Evolutionary conservation across 1,140 invertebrate genomes (phyloP).

Genomic region (Zaprionus kolodkinae): DNA sequence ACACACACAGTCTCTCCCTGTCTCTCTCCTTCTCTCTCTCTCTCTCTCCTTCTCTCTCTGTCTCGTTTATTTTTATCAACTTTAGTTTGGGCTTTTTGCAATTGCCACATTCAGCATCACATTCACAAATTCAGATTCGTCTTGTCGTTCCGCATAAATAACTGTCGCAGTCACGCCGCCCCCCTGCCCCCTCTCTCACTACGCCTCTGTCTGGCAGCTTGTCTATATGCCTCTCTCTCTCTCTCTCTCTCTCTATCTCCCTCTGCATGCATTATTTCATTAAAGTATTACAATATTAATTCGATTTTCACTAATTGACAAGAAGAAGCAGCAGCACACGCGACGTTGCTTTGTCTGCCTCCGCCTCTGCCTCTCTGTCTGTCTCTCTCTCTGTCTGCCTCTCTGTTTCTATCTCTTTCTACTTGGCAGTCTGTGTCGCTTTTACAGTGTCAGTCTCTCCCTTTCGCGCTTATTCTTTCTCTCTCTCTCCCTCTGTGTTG

Average conservation of each 20-base stretch:
- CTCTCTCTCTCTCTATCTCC: slow-evolving; percentile 6
- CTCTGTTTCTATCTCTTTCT: neutral
- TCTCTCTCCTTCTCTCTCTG: slow-evolving; percentile 9
- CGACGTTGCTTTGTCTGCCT: slow-evolving; percentile 14
- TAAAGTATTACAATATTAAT: slow-evolving; percentile 82
- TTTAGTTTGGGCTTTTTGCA: slow-evolving; percentile 64
- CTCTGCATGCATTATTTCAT: slow-evolving; percentile 77
- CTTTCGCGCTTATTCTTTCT: neutral
- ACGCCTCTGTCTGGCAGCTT: slow-evolving; percentile 7
- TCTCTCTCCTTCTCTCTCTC: neutral
- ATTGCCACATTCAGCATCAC: slow-evolving; percentile 18
- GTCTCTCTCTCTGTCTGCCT: neutral
- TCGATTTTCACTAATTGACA: slow-evolving; percentile 79
- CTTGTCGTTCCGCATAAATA: slow-evolving; percentile 78
- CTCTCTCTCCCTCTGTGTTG: neutral
- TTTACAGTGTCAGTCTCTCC: neutral
- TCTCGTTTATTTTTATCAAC: slow-evolving; percentile 77
- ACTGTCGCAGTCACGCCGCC: slow-evolving; percentile 57
- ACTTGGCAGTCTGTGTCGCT: neutral
- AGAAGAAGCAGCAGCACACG: slow-evolving; percentile 35
- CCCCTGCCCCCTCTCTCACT: neutral
- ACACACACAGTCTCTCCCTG: neutral
- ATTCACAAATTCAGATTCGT: slow-evolving; percentile 60
- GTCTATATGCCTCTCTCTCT: slow-evolving; percentile 32
- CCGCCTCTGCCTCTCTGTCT: neutral